Conservation (phyloP, 2,113 vertebrate genomes). For the Erythrolamprus reginae region DNA sequence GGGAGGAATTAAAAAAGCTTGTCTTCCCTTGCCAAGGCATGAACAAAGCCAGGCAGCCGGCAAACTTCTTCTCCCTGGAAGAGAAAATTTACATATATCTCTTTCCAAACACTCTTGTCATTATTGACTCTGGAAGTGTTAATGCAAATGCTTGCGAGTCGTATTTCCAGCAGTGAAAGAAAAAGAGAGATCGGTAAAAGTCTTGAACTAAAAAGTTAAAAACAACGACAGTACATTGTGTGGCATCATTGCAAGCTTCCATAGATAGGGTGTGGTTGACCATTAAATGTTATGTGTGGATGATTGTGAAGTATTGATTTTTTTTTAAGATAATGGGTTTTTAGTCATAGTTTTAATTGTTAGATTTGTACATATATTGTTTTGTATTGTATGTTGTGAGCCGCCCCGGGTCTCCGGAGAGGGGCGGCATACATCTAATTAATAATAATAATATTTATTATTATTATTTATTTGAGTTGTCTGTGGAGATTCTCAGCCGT, state of each 20-base stretch:
- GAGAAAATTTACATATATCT: neutral
- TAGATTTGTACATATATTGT: too few species aligned
- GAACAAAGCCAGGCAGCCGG: neutral
- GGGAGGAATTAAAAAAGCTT: neutral
- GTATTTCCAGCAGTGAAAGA: neutral
- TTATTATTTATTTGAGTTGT: neutral
- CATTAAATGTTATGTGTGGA: too few species aligned
- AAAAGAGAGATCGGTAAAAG: neutral
- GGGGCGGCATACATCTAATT: too few species aligned
- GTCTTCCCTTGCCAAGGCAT: slow-evolving; percentile 17
- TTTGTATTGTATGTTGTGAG: too few species aligned
- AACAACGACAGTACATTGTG: neutral
- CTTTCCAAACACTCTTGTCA: neutral
- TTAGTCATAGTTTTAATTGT: too few species aligned
- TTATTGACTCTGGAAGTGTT: neutral
- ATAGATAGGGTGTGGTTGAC: neutral
- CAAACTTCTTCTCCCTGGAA: neutral
- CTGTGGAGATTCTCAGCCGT: neutral
- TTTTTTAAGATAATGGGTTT: too few species aligned
- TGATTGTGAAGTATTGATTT: too few species aligned
- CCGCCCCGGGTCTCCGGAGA: too few species aligned
- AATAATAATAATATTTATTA: too few species aligned
- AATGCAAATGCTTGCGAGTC: neutral
- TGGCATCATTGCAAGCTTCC: neutral
- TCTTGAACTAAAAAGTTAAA: neutral